Percentiles rank a stretch among this genome's conserved stretches.
These are phyloP conservation scores for Lasioglossum calceatum DNA, from an alignment of 2,888 invertebrate genomes.

Conservation along the genomic window DNA sequence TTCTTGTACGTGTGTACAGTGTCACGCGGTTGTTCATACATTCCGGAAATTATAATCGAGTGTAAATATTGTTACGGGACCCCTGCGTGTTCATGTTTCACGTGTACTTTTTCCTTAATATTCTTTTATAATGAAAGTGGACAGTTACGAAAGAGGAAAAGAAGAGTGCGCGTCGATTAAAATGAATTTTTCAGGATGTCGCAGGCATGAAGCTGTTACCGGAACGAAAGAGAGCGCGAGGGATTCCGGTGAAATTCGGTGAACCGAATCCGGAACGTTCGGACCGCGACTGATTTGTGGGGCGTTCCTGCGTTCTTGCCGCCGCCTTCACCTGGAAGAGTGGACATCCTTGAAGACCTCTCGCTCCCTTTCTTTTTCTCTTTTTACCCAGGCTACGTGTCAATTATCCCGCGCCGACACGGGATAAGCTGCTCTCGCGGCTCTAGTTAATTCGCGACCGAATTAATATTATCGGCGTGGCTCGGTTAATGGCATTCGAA, in stretches of 20 bases:
- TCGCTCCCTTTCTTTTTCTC: conserved; percentile 60
- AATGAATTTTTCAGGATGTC: conserved; percentile 24
- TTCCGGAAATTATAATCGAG: background rate
- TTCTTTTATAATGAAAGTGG: background rate
- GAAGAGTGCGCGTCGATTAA: background rate
- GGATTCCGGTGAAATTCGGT: conserved; percentile 70
- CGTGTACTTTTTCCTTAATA: too few relatives aligned
- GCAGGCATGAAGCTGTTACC: conserved; percentile 18
- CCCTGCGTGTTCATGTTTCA: too few relatives aligned
- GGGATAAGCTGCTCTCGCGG: conserved; percentile 45
- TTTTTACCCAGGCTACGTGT: conserved; percentile 52
- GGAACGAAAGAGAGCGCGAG: conserved; percentile 41
- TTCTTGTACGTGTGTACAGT: background rate
- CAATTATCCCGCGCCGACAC: conserved; percentile 59
- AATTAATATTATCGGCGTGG: conserved; percentile 50
- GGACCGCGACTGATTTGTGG: conserved; percentile 60
- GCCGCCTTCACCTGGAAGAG: conserved; percentile 70
- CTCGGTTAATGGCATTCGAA: background rate
- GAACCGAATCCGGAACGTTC: conserved; percentile 74
- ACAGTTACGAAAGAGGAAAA: background rate
- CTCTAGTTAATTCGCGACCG: conserved; percentile 58
- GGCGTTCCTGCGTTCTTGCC: conserved; percentile 62
- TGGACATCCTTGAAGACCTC: conserved; percentile 73
- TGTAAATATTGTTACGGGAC: background rate
- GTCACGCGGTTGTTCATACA: background rate